A percentile compares a stretch with the other conserved stretches of the same genome.
These are phyloP conservation scores for Ooceraea biroi DNA, from an alignment of 1,140 invertebrate genomes.

Conservation along the genomic window DNA sequence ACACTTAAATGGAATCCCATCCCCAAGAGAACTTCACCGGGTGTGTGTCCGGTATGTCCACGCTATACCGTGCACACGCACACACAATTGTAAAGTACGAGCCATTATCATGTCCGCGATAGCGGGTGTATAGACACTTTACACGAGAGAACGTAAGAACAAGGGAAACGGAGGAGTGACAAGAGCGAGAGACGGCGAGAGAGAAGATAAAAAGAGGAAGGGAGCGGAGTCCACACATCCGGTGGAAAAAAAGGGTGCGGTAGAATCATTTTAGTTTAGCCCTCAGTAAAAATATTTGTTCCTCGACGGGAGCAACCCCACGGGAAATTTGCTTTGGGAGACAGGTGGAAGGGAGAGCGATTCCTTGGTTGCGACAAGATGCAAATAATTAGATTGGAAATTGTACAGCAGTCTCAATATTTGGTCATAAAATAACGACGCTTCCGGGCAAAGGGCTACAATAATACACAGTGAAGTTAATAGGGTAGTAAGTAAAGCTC, in stretches of 20 bases:
- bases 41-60: constrained; percentile 20
- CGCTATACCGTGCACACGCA: constrained; percentile 58
- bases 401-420: too few species aligned
- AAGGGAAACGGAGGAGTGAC: not conserved
- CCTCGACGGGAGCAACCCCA: not conserved
- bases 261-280: constrained; percentile 19
- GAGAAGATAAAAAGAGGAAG: not conserved
- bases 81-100: constrained; percentile 65
- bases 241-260: not conserved
- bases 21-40: constrained; percentile 38
- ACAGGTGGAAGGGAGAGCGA: not conserved
- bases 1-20: constrained; percentile 75
- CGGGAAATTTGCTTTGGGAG: not conserved
- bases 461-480: too few species aligned
- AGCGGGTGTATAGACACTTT: constrained; percentile 63
- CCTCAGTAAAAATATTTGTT: not conserved
- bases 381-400: too few species aligned
- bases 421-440: too few species aligned
- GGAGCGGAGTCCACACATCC: constrained; percentile 1
- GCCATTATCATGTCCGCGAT: constrained; percentile 68
- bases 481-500: too few species aligned
- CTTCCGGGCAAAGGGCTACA: too few species aligned
- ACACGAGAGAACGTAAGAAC: constrained; percentile 13
- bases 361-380: too few species aligned
- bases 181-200: not conserved